Base-by-base conservation (phyloP, 2,888 invertebrate genomes). In the Muschampia plurimacula region DNA sequence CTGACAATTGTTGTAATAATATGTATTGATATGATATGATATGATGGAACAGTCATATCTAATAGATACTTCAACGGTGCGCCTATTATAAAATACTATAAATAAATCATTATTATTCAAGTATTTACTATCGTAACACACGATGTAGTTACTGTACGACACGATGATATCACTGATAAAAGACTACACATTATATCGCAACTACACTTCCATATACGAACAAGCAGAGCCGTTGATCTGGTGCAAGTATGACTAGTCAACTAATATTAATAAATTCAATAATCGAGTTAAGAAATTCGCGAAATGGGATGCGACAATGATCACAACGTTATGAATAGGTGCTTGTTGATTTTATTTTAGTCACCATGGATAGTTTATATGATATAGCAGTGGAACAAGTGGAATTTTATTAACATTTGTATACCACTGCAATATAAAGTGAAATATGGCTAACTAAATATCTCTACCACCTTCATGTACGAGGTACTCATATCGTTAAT, bases 241-340 rank as follows among this genome's bases (percentile, higher is more conserved):
- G 67, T 49, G 55, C 63, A 52, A 72, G 72, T 72, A 49, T 59
- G 32, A 59, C 62, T 62, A 39, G 62, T 39, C n/a, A 52, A 67
- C 66, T 60, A 39, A 57, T 70, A 68, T 66, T 69, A 55, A 71
- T 73, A 75, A 74, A 70, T 74, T 73, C 76, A 80, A 82, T 83
- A 82, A 82, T 81, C 72, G 72, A 74, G 78, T 84, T 85, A 81
- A 74, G 78, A 81, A 84, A 84, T 76, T 73, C 75, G 71, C 74
- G 77, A 86, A 83, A 83, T 83, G 79, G 82, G 80, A 80, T 83
- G 82, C 62, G 77, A 81, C 80, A 80, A 82, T 83, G 83, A 82
- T 84, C 78, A 81, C 79, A 80, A 83, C 60, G 49, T 49, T 79
- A 80, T 46, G 46, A 46, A 46, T 13, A 13, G 46, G n/a, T 32